Percentiles rank a stretch among this genome's conserved stretches.
Conservation (phyloP, 1,140 invertebrate genomes). For the Formica exsecta region DNA sequence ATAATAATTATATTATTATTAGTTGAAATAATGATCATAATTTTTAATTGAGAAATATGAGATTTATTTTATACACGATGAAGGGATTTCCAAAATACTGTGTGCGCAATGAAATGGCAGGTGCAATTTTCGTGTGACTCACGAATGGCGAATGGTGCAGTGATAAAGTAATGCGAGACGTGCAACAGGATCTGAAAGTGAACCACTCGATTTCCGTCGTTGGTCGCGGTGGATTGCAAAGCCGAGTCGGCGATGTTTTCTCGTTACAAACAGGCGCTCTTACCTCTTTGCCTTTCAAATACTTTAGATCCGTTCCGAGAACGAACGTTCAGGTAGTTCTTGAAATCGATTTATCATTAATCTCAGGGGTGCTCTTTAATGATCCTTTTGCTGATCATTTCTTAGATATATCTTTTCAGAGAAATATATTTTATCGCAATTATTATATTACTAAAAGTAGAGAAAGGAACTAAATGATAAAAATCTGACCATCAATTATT, state of each 20-base stretch:
- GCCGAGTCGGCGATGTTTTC: slow-evolving; percentile 30
- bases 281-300: slow-evolving; percentile 31
- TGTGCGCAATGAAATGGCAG: slow-evolving; percentile 21
- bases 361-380: not conserved
- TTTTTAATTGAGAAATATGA: too few relatives aligned
- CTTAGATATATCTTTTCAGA: not conserved
- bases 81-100: slow-evolving; percentile 4
- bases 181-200: slow-evolving; percentile 77
- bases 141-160: slow-evolving; percentile 49
- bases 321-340: not conserved
- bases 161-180: slow-evolving; percentile 64
- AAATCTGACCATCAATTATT: not conserved
- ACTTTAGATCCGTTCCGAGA: not conserved
- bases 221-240: slow-evolving; percentile 27
- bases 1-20: too few relatives aligned
- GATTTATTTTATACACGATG: not conserved
- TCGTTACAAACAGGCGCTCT: slow-evolving; percentile 23
- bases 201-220: slow-evolving; percentile 70
- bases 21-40: too few relatives aligned
- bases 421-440: not conserved
- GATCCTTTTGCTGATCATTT: not conserved
- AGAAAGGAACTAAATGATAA: not conserved
- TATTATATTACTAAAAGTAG: not conserved
- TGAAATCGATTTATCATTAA: slow-evolving; percentile 14
- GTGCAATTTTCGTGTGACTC: slow-evolving; percentile 64